phyloP scores from a whole-genome alignment of 1,140 invertebrate species.

The Scaptomyza pallida region DNA sequence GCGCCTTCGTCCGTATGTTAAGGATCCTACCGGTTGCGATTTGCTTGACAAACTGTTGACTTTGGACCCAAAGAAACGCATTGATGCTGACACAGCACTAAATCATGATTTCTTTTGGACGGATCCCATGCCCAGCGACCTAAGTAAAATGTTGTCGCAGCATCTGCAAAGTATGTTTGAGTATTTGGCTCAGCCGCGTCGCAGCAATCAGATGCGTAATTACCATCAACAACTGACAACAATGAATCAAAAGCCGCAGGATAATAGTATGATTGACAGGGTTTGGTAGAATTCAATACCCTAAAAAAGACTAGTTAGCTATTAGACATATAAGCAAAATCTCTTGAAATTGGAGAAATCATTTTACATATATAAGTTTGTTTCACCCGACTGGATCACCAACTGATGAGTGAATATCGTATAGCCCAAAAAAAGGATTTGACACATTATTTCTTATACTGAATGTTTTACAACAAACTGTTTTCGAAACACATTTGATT shows the following conservation, averaged over 20 bases:
- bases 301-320: slow-evolving; percentile 15
- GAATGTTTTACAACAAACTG: too few species aligned
- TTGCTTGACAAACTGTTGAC: slow-evolving; percentile 96
- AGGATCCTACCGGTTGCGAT: slow-evolving; percentile 96
- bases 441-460: too few species aligned
- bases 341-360: not conserved
- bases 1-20: slow-evolving; percentile 95
- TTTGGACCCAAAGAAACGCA: slow-evolving; percentile 95
- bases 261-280: slow-evolving; percentile 83
- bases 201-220: slow-evolving; percentile 89
- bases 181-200: slow-evolving; percentile 93
- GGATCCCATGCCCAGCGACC: slow-evolving; percentile 96
- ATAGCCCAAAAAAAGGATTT: too few species aligned
- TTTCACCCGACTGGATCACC: too few species aligned
- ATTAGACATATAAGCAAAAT: too few species aligned
- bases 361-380: not conserved
- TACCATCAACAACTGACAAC: slow-evolving; percentile 86
- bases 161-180: slow-evolving; percentile 98
- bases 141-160: slow-evolving; percentile 96
- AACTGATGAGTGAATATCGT: too few species aligned
- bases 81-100: slow-evolving; percentile 95
- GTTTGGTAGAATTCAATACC: slow-evolving; percentile 69
- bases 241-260: slow-evolving; percentile 81
- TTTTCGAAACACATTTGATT: not conserved
- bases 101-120: slow-evolving; percentile 99